Base-by-base conservation (phyloP, 2,797 vertebrate genomes). In the Neomorphus geoffroyi region DNA sequence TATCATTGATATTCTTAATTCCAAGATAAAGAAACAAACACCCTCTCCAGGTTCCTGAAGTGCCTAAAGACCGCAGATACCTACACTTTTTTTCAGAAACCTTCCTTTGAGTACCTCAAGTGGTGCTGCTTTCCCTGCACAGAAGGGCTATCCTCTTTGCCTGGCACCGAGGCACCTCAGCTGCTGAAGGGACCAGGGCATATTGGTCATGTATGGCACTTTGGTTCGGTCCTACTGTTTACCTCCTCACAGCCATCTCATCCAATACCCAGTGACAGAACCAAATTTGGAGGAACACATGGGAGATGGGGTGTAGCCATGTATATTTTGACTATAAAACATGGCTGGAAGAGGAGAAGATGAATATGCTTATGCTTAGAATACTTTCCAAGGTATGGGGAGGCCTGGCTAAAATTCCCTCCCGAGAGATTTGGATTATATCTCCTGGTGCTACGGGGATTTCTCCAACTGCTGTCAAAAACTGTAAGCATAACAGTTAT, bases 11-110 rank as follows among this genome's bases (percentile, higher is more conserved):
- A 53, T 94, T 56, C 67, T 81, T 62, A 79, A 79, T 35, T 92
- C 62, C 43, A 91, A 77, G 60, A 70, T 57, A 93, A 91, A 93
- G 58, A 88, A 88, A 78, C 33, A 90, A 88, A 93, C 48, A 83
- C 22, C 11, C 22, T 83, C 35, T 88, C 45, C 53, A 64, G n/a
- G 64, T 89, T 93, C 39, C 45, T 82, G 71, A 86, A 53, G 22
- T 73, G 35, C n/a, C n/a, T 80, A 41, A 58, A 82, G 43, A 51
- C 35, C 39, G 62, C 23, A 61, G 57, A 73, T 5, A 2, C 17
- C 35, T 78, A 18, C 6, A 2, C 39, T 30, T 46, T 30, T 61
- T 83, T 35, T 32, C 78, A 51, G 15, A 39, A 28, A 26, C 10
- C 19, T 88, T 73, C 32, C 39, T 58, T 66, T 66, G 39, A 69